phyloP scores from a whole-genome alignment of 2,797 vertebrate genomes.

The Pseudopleuronectes americanus region DNA sequence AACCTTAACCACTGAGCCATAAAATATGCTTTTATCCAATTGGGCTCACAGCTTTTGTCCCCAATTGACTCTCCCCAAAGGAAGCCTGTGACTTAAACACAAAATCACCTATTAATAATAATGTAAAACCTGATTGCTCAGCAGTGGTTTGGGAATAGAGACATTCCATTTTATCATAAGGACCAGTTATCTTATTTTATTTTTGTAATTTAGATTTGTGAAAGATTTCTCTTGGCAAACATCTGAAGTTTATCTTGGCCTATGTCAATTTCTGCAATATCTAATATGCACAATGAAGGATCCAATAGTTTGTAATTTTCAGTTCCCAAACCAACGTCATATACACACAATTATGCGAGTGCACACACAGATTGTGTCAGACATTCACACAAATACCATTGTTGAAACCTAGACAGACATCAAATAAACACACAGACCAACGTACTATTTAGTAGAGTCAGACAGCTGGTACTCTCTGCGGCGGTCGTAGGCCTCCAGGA shows the following conservation, averaged over 20 bases:
- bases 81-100: too few relatives aligned
- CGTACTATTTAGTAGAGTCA: conserved; percentile 99
- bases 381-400: conserved; percentile 19
- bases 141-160: not conserved
- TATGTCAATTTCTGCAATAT: not conserved
- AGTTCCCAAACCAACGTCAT: conserved; percentile 19
- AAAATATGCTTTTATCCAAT: not conserved
- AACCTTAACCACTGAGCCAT: too few relatives aligned
- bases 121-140: not conserved
- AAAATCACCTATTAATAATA: not conserved
- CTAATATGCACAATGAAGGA: not conserved
- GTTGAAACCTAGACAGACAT: conserved; percentile 10
- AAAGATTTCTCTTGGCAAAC: not conserved
- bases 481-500: conserved; percentile 98
- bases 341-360: not conserved
- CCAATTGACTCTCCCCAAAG: too few relatives aligned
- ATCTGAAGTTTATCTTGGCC: too few relatives aligned
- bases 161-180: not conserved
- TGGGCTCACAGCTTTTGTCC: too few relatives aligned
- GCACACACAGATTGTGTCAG: conserved; percentile 1
- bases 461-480: conserved; percentile 98
- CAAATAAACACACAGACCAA: conserved; percentile 44
- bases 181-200: not conserved
- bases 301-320: not conserved
- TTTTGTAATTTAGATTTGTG: not conserved